A percentile compares a stretch with the other conserved stretches of the same genome.
These are phyloP conservation scores for Cheiracanthium punctorium DNA, from an alignment of 2,888 invertebrate species.

Conservation along the genomic window DNA sequence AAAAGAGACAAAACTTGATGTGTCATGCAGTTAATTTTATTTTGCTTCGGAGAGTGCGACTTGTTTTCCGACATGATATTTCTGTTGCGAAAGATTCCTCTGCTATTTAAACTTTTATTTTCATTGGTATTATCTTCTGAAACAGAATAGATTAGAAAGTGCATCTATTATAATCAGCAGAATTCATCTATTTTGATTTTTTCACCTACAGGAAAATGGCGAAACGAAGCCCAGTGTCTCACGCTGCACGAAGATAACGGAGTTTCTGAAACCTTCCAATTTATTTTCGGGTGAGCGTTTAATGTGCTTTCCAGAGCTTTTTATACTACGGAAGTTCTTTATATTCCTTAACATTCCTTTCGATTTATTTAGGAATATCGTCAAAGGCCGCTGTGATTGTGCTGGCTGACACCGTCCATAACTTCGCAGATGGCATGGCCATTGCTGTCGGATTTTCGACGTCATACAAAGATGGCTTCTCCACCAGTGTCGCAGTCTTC, in stretches of 20 bases:
- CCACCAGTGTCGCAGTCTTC: background rate
- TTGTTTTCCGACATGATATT: too few relatives aligned
- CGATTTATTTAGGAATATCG: background rate
- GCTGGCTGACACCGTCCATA: background rate
- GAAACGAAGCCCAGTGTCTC: background rate
- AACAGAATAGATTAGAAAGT: too few relatives aligned
- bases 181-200: background rate
- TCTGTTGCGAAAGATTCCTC: too few relatives aligned
- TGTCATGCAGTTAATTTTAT: too few relatives aligned
- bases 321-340: too few relatives aligned
- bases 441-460: constrained; percentile 1
- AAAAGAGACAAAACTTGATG: too few relatives aligned
- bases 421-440: constrained; percentile 13
- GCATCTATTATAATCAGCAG: too few relatives aligned
- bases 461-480: background rate
- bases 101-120: too few relatives aligned
- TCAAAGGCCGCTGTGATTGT: background rate
- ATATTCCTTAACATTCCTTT: too few relatives aligned
- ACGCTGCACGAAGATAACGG: background rate
- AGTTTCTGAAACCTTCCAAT: background rate
- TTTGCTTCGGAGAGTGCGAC: too few relatives aligned
- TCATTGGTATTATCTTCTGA: too few relatives aligned
- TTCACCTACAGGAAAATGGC: background rate
- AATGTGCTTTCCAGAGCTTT: too few relatives aligned
- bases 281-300: background rate